phyloP scores from a whole-genome alignment of 2,113 vertebrate species.

The Hippolais icterina region DNA sequence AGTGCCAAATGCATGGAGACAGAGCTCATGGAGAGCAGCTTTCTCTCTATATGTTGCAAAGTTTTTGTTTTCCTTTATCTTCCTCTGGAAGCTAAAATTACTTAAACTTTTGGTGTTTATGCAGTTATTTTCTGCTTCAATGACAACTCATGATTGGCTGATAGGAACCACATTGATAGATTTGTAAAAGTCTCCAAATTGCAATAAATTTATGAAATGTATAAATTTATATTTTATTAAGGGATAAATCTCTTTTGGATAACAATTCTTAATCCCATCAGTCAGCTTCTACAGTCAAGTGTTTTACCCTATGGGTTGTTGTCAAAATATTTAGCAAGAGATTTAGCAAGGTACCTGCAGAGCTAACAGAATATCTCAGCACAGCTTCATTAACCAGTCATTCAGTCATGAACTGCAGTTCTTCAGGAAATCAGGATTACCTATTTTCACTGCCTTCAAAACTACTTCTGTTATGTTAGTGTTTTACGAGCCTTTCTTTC shows the following conservation, averaged over 20 bases:
- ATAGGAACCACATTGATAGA: not conserved
- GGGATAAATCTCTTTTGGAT: not conserved
- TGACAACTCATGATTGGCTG: not conserved
- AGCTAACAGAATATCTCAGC: not conserved
- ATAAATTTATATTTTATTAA: not conserved
- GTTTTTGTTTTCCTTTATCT: not conserved
- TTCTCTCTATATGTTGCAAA: not conserved
- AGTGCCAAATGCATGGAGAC: not conserved
- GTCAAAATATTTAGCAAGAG: constrained; percentile 1
- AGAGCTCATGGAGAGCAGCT: not conserved
- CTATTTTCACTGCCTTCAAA: not conserved
- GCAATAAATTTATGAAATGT: not conserved
- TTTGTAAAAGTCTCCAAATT: not conserved
- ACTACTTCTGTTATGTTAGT: not conserved
- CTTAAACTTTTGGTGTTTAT: not conserved
- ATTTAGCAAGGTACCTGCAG: not conserved
- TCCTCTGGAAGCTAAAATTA: not conserved
- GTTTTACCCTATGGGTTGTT: not conserved
- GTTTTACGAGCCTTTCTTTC: not conserved
- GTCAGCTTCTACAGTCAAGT: not conserved
- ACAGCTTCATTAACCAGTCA: not conserved
- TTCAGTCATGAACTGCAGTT: not conserved
- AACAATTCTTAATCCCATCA: not conserved
- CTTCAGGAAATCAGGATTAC: not conserved
- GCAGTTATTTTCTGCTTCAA: not conserved